Base-by-base conservation (phyloP, 1,140 invertebrate genomes). In the Galleria mellonella region DNA sequence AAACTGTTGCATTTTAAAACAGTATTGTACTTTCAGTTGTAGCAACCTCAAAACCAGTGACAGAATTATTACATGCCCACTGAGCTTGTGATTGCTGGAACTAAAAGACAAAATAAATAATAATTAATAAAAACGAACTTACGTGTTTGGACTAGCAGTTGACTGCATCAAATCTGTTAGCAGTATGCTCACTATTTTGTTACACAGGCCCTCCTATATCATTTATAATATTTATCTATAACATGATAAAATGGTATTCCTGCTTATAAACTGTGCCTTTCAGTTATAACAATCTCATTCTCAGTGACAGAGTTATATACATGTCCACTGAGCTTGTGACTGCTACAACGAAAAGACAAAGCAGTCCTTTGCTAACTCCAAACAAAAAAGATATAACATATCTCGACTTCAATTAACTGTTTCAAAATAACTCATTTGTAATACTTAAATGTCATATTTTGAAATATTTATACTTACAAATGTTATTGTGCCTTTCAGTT, bases 221-320 rank as follows among this genome's bases (percentile, higher is more conserved):
- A n/a, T n/a, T n/a, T n/a, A n/a, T n/a, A n/a, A n/a, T n/a, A n/a
- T n/a, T n/a, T n/a, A n/a, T n/a, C n/a, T n/a, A n/a, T n/a, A n/a
- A n/a, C n/a, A n/a, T n/a, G n/a, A n/a, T n/a, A n/a, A n/a, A n/a
- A n/a, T n/a, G n/a, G n/a, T n/a, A n/a, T n/a, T n/a, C n/a, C n/a
- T n/a, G n/a, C n/a, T n/a, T n/a, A n/a, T 32, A 4, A 5, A 32
- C n/a, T n/a, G 0, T 32, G 4, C 10, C 9, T 32, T 1, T 32
- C 9, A 32, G 9, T 11, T 5, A n/a, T 11, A 32, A n/a, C 31
- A n/a, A 32, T 32, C 51, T 55, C 30, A 51, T n/a, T 40, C 53
- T 51, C 55, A 67, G 59, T 62, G 17, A 23, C 17, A 23, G 17
- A 23, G 6, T 97, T 50, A 30, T 27, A n/a, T 32, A 60, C 45